phyloP scores from a whole-genome alignment of 2,797 vertebrate genomes.

The Danio tinwini region DNA sequence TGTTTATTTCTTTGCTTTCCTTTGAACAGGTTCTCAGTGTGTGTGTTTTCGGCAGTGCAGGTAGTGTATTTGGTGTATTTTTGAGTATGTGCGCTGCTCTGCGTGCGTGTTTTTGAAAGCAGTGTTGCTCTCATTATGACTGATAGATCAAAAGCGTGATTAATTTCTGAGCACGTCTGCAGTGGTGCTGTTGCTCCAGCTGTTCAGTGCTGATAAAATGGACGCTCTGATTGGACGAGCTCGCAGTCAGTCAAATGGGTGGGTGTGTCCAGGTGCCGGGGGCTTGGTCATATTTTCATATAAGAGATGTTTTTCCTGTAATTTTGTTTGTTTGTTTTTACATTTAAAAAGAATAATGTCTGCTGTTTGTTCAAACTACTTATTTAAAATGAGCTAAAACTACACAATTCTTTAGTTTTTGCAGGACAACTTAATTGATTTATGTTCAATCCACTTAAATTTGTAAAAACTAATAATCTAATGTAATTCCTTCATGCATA shows the following conservation, averaged over 20 bases:
- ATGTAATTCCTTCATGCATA: no score
- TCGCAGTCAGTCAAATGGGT: conserved; percentile 26
- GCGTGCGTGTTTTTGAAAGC: conserved; percentile 50
- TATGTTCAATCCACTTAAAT: no score
- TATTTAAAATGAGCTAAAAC: no score
- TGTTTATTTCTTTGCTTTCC: conserved; percentile 82
- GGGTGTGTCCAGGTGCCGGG: conserved; percentile 13
- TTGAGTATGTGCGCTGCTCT: conserved; percentile 48
- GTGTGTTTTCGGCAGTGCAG: conserved; percentile 54
- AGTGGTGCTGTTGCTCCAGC: conserved; percentile 43
- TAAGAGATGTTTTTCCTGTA: background rate
- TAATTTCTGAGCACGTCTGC: conserved; percentile 52
- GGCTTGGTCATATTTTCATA: background rate
- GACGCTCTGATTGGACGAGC: conserved; percentile 31
- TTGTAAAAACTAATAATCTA: no score
- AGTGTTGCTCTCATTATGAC: conserved; percentile 58
- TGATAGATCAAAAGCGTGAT: conserved; percentile 55
- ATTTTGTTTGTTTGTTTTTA: background rate
- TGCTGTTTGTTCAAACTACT: no score
- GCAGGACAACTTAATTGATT: no score
- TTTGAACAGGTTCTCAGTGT: conserved; percentile 78
- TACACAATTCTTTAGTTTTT: no score
- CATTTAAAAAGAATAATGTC: no score
- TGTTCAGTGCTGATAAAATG: conserved; percentile 30
- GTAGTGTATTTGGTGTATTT: conserved; percentile 61